Evolutionary conservation across 2,113 vertebrate species (phyloP), one percentile per base, ranked within the genome.

Genomic region (Tetrax tetrax): DNA sequence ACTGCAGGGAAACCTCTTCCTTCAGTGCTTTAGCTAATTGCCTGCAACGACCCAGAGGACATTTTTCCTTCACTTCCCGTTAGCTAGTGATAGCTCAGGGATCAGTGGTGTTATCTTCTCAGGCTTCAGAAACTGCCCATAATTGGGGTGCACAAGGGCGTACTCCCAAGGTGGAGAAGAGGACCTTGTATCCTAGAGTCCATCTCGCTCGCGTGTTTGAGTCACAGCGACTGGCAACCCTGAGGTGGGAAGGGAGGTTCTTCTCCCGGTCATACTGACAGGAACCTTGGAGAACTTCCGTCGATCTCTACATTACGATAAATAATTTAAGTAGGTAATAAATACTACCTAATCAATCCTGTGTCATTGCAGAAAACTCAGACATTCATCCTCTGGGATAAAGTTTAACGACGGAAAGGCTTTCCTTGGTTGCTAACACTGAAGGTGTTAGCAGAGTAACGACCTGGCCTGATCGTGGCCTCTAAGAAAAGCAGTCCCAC

Each of bases 401-500:
- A 77, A 72, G 19, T 50, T 90, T 69, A 94, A 89, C 11, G 56
- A 37, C 8, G n/a, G 84, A 81, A 82, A 85, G 33, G 14, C 41
- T 83, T 85, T 76, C 69, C 74, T 53, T 53, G 53, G 35, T 64
- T 64, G 65, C 65, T 53, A 11, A n/a, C 18, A 4, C 33, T 22
- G 95, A 79, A 91, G 89, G 92, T 83, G 66, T 87, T 57, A 65
- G 74, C 56, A 51, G 81, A 82, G 41, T 75, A 84, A 82, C 2
- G 10, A 72, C 57, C 66, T 78, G 5, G 14, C 31, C 60, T 87
- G 87, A 45, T 53, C 91, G 54, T 6, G 89, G 72, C 47, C 83
- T 84, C 61, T 45, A 50, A 53, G 89, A 53, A 87, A 84, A 89
- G 90, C 1, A 23, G 43, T 53, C 56, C 83, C 29, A 7, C 3